These are phyloP conservation scores for Lasioglossum calceatum DNA, from an alignment of 2,888 invertebrate genomes.

Conservation along the genomic window DNA sequence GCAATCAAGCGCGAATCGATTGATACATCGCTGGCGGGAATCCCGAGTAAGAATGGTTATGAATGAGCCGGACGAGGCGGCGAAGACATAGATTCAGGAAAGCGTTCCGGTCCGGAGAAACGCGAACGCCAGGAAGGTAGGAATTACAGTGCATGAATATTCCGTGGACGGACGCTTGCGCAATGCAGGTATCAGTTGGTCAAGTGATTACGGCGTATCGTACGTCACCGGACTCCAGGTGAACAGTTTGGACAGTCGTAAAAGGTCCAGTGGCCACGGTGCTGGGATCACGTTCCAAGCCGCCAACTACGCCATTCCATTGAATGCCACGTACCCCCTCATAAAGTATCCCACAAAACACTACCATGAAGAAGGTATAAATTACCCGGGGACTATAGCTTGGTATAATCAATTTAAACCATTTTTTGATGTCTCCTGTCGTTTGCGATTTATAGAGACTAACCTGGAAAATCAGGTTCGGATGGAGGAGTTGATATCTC, in stretches of 20 bases:
- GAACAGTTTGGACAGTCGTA: constrained; percentile 40
- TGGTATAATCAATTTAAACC: neutral
- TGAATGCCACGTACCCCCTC: neutral
- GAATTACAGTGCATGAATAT: constrained; percentile 69
- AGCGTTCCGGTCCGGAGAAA: neutral
- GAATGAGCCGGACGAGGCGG: constrained; percentile 12
- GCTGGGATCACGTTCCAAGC: constrained; percentile 42
- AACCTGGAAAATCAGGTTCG: too few relatives aligned
- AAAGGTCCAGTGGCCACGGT: constrained; percentile 23
- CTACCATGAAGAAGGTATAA: neutral
- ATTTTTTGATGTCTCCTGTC: neutral
- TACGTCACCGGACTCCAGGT: constrained; percentile 53
- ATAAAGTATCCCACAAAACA: neutral
- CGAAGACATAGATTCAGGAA: constrained; percentile 16
- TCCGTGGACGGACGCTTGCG: constrained; percentile 60
- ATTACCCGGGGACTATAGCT: neutral
- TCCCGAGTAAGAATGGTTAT: constrained; percentile 19
- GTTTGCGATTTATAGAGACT: too few relatives aligned
- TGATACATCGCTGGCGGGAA: neutral
- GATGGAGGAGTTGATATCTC: too few relatives aligned
- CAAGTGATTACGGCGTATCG: constrained; percentile 59
- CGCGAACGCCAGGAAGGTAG: constrained; percentile 51
- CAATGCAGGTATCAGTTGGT: constrained; percentile 62
- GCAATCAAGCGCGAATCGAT: neutral
- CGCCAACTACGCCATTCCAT: neutral